These are phyloP conservation scores for Ostrea denselamellosa DNA, from an alignment of 1,140 invertebrate species.

Conservation along the genomic window DNA sequence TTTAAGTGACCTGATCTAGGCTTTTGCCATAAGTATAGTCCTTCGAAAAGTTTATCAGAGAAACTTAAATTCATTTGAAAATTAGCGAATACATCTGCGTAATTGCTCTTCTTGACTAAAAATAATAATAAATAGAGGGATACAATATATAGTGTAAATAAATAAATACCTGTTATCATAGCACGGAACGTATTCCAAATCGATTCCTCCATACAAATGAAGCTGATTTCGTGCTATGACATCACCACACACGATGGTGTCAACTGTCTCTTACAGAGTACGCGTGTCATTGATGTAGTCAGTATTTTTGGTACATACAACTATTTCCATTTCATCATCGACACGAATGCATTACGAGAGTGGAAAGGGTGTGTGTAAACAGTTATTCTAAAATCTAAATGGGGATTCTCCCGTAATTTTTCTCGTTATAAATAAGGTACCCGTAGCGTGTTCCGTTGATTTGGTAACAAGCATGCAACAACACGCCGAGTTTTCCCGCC, in stretches of 20 bases:
- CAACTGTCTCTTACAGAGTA: neutral
- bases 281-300: neutral
- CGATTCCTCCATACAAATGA: neutral
- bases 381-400: no score
- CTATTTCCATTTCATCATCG: neutral
- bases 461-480: neutral
- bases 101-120: no score
- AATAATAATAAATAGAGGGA: no score
- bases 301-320: neutral
- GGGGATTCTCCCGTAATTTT: no score
- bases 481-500: neutral
- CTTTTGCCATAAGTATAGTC: no score
- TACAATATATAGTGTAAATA: neutral
- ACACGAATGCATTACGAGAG: neutral
- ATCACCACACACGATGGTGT: neutral
- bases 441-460: neutral
- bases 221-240: neutral
- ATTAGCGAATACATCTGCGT: no score
- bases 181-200: neutral
- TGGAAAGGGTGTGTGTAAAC: no score
- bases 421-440: neutral
- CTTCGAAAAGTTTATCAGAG: no score
- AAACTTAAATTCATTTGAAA: no score
- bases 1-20: no score
- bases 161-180: slow-evolving; percentile 3